phyloP scores from a whole-genome alignment of 2,888 invertebrate species.

The Aphidoletes aphidimyza region DNA sequence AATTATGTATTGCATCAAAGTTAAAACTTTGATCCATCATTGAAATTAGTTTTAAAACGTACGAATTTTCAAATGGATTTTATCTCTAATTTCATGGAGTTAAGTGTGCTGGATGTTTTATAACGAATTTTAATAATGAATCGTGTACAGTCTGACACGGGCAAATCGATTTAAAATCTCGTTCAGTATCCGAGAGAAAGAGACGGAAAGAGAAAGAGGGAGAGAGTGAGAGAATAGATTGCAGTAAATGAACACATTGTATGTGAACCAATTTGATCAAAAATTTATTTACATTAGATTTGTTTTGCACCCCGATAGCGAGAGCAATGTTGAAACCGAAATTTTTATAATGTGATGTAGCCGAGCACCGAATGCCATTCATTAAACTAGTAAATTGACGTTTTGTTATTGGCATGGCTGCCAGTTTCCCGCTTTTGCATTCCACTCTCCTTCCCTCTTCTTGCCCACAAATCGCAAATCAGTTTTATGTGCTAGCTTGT shows the following conservation, averaged over 20 bases:
- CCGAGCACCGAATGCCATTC: conserved; percentile 13
- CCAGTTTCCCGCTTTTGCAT: conserved; percentile 57
- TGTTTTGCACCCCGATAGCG: background rate
- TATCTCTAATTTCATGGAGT: background rate
- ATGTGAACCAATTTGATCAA: conserved; percentile 37
- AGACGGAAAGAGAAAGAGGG: background rate
- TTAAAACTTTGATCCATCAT: conserved; percentile 18
- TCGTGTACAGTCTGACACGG: background rate
- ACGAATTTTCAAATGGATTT: background rate
- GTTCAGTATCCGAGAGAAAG: background rate
- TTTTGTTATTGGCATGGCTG: conserved; percentile 57
- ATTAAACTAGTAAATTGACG: conserved; percentile 54
- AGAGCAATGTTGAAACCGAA: background rate
- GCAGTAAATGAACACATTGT: conserved; percentile 36
- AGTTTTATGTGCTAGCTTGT: conserved; percentile 2
- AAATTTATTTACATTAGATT: conserved; percentile 51
- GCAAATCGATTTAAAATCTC: background rate
- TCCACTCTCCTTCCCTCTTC: conserved; percentile 56
- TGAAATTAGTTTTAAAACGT: conserved; percentile 28
- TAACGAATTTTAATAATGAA: conserved; percentile 5
- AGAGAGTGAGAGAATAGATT: background rate
- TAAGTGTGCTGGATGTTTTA: background rate
- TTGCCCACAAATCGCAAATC: background rate
- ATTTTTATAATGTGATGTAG: background rate
- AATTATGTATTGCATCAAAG: conserved; percentile 27